Base-by-base conservation (phyloP, 2,888 invertebrate species). In the Ennomos quercinarius region DNA sequence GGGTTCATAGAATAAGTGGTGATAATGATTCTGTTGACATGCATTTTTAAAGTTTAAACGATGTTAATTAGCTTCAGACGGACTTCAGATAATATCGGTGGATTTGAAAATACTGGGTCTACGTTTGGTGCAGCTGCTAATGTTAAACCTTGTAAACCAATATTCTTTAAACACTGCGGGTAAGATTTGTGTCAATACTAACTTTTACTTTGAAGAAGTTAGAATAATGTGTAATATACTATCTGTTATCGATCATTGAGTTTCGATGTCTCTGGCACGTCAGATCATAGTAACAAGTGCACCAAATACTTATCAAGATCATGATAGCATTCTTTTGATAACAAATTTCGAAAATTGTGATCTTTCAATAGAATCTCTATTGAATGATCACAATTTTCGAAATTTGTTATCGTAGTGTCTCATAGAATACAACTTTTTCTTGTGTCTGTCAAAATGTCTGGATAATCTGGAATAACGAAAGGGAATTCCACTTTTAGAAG, bases 1-100 rank as follows among this genome's bases (percentile, higher is more conserved):
- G 35, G 38, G 36, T 58, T 55, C 37, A 48, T 40, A 34, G 54
- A 57, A 61, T 53, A 58, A 57, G 49, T 62, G 57, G 42, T 51
- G 57, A 57, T 53, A 62, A 58, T 59, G 42, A 56, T 54, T 52
- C 49, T 54, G 57, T 53, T 63, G 56, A 57, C 52, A 58, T 52
- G 37, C 59, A 51, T n/a, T n/a, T n/a, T n/a, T n/a, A n/a, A n/a
- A 34, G 47, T 42, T 42, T 54, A 55, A 60, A 60, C 50, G 49
- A 50, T 52, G 47, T 46, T 40, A 61, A 61, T 61, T 61, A 47
- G 40, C 38, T 59, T 17, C 9, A 38, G 51, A 38, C 35, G 52
- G 47, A 47, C 52, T 52, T 57, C 38, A 35, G 44, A 52, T 43
- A 27, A 6, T 4, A 53, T 47, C 41, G 49, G 50, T 47, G 46